Percentiles rank a stretch among this genome's conserved stretches.
Evolutionary conservation across 1,140 invertebrate genomes (phyloP).

Genomic region (Polypedilum pembai): DNA sequence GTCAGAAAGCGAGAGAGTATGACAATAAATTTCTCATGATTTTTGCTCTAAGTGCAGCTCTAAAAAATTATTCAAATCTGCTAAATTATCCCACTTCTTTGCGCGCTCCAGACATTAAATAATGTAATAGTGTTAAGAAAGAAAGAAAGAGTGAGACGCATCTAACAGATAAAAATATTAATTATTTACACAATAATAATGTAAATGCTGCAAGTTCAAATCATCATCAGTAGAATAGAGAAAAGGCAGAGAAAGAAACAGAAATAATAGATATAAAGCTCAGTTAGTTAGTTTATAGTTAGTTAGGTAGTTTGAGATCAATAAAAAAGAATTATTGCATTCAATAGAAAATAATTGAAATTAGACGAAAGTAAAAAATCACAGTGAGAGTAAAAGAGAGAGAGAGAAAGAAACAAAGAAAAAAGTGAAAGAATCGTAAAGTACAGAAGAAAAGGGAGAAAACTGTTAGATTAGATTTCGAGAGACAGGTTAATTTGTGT

Average conservation of each 20-base stretch:
- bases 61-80: background rate
- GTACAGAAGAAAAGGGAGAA: constrained; percentile 29
- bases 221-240: too few species aligned
- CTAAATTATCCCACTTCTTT: too few species aligned
- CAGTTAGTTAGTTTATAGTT: background rate
- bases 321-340: background rate
- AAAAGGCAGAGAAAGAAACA: background rate
- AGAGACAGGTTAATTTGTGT: constrained; percentile 24
- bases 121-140: too few species aligned
- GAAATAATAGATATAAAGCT: background rate
- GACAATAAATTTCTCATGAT: background rate
- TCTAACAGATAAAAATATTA: too few species aligned
- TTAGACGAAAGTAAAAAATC: too few species aligned
- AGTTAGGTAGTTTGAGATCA: background rate
- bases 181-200: too few species aligned
- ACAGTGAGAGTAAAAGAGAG: background rate
- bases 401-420: constrained; percentile 33
- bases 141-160: too few species aligned
- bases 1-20: background rate
- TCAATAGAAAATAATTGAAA: background rate
- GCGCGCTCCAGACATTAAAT: too few species aligned
- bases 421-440: constrained; percentile 32
- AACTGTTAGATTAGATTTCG: constrained; percentile 34
- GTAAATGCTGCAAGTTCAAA: too few species aligned
- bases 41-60: background rate